phyloP scores from a whole-genome alignment of 2,888 invertebrate genomes.

The Ophioninae sp. region DNA sequence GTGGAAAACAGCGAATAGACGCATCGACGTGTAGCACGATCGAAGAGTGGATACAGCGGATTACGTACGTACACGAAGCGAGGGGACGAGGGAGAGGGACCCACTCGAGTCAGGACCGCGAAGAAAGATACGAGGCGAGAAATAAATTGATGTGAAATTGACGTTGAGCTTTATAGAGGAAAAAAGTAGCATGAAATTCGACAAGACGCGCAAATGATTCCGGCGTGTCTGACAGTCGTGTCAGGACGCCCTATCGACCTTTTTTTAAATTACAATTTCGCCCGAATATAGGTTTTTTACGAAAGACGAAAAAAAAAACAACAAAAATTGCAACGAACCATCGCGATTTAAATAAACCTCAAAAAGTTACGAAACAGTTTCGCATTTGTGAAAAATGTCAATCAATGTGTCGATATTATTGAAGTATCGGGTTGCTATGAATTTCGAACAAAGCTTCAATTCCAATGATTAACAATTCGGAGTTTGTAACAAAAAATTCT shows the following conservation, averaged over 20 bases:
- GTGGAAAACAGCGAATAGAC: slow-evolving; percentile 42
- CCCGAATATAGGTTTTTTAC: not conserved
- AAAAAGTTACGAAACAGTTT: not conserved
- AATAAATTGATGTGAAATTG: slow-evolving; percentile 72
- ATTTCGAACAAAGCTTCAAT: not conserved
- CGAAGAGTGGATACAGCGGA: slow-evolving; percentile 65
- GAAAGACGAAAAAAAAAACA: not conserved
- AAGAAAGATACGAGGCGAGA: slow-evolving; percentile 43
- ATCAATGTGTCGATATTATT: not conserved
- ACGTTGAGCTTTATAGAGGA: slow-evolving; percentile 69
- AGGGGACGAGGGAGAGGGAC: not conserved
- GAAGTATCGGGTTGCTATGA: not conserved
- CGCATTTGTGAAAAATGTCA: not conserved
- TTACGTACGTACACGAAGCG: slow-evolving; percentile 52
- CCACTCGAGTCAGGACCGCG: slow-evolving; percentile 44
- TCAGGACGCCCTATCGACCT: not conserved
- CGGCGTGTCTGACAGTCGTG: not conserved
- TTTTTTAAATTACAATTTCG: slow-evolving; percentile 4
- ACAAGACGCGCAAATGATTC: slow-evolving; percentile 33
- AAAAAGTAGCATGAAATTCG: slow-evolving; percentile 66
- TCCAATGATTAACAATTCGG: no score
- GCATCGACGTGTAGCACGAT: slow-evolving; percentile 58
- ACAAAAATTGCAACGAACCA: not conserved
- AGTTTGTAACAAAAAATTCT: not conserved
- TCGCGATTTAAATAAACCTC: not conserved